Base-by-base conservation (phyloP, 2,888 invertebrate species). In the Polia nebulosa region DNA sequence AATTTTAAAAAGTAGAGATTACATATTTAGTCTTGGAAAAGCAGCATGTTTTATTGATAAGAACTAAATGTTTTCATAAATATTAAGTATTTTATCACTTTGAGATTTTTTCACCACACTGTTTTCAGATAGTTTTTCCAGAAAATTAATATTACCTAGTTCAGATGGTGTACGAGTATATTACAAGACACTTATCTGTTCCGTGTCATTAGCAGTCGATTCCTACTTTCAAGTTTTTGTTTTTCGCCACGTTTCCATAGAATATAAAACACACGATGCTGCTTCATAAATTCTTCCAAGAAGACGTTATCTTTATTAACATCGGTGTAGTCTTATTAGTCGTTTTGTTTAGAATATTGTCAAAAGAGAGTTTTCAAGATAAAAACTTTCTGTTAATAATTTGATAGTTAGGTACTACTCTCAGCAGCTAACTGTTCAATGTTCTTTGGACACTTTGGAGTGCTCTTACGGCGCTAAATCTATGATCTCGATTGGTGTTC, bases 241-340 rank as follows among this genome's bases (percentile, higher is more conserved):
- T 29, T 25, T 34, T n/a, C 11, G 6, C 6, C n/a, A n/a, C 6
- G 6, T 2, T 36, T 32, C 47, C 32, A 39, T 32, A 32, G 13
- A 53, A 27, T 65, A 13, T 49, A 25, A 32, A 9, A 65, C 22
- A 22, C 22, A 11, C 8, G 8, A 25, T 25, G n/a, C 17, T 63
- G 13, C 11, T 45, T 32, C 25, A 47, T 29, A 22, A 22, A 61
- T 25, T 17, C 5, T 72, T 49, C 15, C 25, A 27, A 47, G n/a
- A 32, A 41, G n/a, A 36, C 29, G 62, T 51, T 60, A 72, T 60
- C 27, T 72, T 72, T 22, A 60, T 49, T 41, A 51, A n/a, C n/a
- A 61, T 51, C 17, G 32, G 47, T 49, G 39, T 39, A 25, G 6
- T 49, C 39, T 60, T n/a, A 34, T 22, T 39, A 49, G 11, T 59